Percentiles rank a stretch among this genome's conserved stretches.
Evolutionary conservation across 2,797 vertebrate genomes (phyloP).

Genomic region (Cuculus canorus): DNA sequence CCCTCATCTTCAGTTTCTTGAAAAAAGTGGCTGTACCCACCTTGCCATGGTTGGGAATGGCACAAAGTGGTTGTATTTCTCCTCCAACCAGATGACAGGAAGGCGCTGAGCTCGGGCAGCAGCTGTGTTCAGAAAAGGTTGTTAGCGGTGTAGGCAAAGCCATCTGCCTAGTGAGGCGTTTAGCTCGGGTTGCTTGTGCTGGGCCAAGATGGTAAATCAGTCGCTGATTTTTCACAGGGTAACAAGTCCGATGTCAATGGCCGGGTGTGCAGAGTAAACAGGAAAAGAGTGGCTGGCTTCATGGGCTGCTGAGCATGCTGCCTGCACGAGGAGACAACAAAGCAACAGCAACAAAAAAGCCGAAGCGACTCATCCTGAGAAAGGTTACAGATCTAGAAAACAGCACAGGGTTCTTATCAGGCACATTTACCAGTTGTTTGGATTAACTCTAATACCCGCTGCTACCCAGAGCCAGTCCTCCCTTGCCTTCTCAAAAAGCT

Average conservation of each 20-base stretch:
- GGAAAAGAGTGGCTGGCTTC: slow-evolving; percentile 20
- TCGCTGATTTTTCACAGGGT: neutral
- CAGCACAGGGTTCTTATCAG: neutral
- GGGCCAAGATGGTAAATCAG: slow-evolving; percentile 22
- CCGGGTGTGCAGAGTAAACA: slow-evolving; percentile 16
- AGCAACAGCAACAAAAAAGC: neutral
- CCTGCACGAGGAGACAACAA: neutral
- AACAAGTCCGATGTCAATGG: neutral
- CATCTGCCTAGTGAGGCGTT: slow-evolving; percentile 51
- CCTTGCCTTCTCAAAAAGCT: slow-evolving; percentile 14
- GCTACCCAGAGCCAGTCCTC: slow-evolving; percentile 1
- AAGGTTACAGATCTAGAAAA: neutral
- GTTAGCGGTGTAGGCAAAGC: slow-evolving; percentile 46
- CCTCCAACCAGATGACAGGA: slow-evolving; percentile 37
- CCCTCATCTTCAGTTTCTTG: neutral
- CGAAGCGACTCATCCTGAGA: neutral
- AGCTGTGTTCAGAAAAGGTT: slow-evolving; percentile 40
- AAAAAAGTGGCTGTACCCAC: neutral
- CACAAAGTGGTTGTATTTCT: neutral
- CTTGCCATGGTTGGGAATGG: neutral
- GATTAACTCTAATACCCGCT: neutral
- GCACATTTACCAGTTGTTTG: neutral
- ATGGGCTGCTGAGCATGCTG: neutral
- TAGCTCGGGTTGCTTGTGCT: slow-evolving; percentile 22
- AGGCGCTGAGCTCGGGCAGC: slow-evolving; percentile 33